phyloP scores from a whole-genome alignment of 2,888 invertebrate species.

The Cryptophagus acutangulus region DNA sequence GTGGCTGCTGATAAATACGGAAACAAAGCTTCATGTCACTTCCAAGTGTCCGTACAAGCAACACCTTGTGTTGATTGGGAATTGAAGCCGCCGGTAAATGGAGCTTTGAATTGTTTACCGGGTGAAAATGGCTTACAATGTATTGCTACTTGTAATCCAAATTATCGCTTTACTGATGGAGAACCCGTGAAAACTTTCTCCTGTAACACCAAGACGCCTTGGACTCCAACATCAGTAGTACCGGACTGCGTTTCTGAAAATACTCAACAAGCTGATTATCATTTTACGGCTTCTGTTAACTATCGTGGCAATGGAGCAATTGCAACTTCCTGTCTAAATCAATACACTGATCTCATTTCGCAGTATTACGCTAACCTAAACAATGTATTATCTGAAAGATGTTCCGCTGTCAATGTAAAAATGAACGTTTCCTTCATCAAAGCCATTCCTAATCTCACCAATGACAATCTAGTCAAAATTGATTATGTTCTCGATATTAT shows the following conservation, averaged over 20 bases:
- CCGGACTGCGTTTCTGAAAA: constrained; percentile 94
- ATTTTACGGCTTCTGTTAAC: constrained; percentile 78
- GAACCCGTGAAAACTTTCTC: constrained; percentile 81
- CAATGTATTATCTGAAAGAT: constrained; percentile 78
- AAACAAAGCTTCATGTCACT: constrained; percentile 84
- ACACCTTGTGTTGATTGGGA: constrained; percentile 95
- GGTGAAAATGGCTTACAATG: constrained; percentile 81
- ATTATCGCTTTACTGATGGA: constrained; percentile 87
- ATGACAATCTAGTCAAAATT: constrained; percentile 85
- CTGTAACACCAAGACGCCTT: constrained; percentile 74
- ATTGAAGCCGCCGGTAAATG: constrained; percentile 81
- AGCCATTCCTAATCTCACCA: constrained; percentile 70
- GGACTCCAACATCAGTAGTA: constrained; percentile 85
- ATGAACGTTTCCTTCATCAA: constrained; percentile 90
- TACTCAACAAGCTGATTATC: constrained; percentile 93
- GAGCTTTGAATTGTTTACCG: constrained; percentile 79
- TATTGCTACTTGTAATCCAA: constrained; percentile 83
- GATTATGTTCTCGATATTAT: constrained; percentile 84
- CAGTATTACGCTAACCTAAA: constrained; percentile 79
- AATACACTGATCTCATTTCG: constrained; percentile 77
- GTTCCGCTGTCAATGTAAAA: constrained; percentile 90
- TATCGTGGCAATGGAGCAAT: constrained; percentile 90
- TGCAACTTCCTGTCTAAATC: constrained; percentile 73
- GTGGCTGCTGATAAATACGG: constrained; percentile 82
- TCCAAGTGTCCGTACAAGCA: constrained; percentile 89